Evolutionary conservation across 2,113 vertebrate genomes (phyloP).

Genomic region (Micronisus gabar): DNA sequence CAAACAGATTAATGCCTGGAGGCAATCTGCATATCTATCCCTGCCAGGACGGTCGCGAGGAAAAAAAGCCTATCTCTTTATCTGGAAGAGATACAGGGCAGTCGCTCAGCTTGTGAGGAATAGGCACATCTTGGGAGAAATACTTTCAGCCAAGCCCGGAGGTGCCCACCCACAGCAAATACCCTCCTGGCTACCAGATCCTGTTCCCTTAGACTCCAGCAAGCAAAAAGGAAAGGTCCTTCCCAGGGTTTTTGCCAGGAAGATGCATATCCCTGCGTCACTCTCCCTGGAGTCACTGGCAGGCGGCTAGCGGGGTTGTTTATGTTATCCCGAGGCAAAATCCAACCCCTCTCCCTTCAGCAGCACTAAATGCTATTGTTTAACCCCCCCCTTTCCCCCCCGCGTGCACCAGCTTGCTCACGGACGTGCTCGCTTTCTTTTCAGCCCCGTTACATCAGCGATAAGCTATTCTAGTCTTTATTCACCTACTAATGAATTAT

Average conservation of each 20-base stretch:
- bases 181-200: background rate
- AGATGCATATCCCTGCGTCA: rapidly evolving
- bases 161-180: background rate
- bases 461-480: too few species aligned
- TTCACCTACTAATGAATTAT: too few species aligned
- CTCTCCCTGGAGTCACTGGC: background rate
- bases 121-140: background rate
- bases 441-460: too few species aligned
- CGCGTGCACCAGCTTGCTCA: background rate
- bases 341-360: background rate
- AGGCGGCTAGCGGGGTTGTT: background rate
- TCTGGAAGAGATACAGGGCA: background rate
- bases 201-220: background rate
- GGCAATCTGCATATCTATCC: background rate
- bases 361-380: background rate
- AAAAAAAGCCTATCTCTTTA: background rate
- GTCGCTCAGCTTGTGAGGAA: background rate
- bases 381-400: background rate
- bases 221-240: background rate
- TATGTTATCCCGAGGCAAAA: background rate
- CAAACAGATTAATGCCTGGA: background rate
- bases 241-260: background rate
- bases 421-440: rapidly evolving
- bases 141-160: background rate
- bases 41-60: background rate